Evolutionary conservation across 2,797 vertebrate genomes (phyloP).

Genomic region (Prionace glauca): DNA sequence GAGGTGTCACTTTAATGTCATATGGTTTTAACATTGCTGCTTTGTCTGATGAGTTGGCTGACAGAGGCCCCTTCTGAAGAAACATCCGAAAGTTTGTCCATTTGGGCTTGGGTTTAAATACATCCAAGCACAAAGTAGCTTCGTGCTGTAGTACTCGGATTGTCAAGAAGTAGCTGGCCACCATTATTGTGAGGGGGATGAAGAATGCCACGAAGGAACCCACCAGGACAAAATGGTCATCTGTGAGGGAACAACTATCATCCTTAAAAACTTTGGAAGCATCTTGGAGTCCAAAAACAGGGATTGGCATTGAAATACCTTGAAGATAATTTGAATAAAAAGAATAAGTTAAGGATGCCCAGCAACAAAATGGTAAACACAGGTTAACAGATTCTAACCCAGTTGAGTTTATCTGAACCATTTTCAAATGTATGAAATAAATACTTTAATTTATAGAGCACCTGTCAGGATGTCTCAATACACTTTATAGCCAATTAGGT

Average conservation of each 20-base stretch:
- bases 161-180: conserved; percentile 90
- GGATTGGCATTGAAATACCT: conserved; percentile 94
- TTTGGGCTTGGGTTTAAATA: conserved; percentile 72
- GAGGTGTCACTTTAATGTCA: conserved; percentile 53
- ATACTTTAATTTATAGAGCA: background rate
- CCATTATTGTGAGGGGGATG: conserved; percentile 88
- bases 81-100: conserved; percentile 77
- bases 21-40: background rate
- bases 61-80: conserved; percentile 68
- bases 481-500: background rate
- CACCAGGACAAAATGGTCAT: conserved; percentile 80
- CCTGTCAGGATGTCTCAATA: background rate
- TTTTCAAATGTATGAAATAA: background rate
- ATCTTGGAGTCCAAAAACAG: conserved; percentile 82
- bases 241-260: conserved; percentile 78
- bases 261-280: conserved; percentile 84
- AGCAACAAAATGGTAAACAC: background rate
- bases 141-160: conserved; percentile 84
- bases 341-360: background rate
- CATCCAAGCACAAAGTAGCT: conserved; percentile 76
- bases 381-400: background rate
- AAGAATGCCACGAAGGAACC: conserved; percentile 94
- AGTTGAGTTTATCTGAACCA: background rate
- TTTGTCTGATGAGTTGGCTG: conserved; percentile 17
- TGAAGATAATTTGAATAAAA: conserved; percentile 45